These are phyloP conservation scores for Anolis apletophallus DNA, from an alignment of 2,797 vertebrate species.

Conservation along the genomic window DNA sequence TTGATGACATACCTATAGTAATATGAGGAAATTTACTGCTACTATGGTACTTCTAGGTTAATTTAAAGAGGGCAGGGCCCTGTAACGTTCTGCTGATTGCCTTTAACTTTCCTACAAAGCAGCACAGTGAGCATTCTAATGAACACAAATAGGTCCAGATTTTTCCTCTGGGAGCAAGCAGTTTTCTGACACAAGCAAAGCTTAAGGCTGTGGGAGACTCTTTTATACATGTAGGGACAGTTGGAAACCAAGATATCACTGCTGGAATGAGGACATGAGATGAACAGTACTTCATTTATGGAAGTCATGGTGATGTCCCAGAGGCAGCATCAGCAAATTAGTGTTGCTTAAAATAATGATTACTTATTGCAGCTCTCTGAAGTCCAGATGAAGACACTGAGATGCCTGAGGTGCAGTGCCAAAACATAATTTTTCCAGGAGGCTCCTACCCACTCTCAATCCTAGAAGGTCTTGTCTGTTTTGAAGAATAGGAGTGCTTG, in stretches of 20 bases:
- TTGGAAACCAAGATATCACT: constrained; percentile 5
- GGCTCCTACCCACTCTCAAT: neutral
- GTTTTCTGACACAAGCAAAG: constrained; percentile 33
- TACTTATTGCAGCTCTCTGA: neutral
- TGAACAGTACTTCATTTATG: neutral
- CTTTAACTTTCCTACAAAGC: constrained; percentile 27
- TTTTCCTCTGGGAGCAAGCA: constrained; percentile 11
- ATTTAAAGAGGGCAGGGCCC: constrained; percentile 2
- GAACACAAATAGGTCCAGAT: constrained; percentile 16
- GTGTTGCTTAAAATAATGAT: constrained; percentile 8
- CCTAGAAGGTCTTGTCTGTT: neutral
- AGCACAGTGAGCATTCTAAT: constrained; percentile 17
- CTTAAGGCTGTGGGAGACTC: neutral
- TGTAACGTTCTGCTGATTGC: constrained; percentile 8
- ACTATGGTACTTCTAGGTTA: neutral
- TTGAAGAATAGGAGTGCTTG: neutral
- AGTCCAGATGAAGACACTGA: neutral
- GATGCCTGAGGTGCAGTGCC: neutral
- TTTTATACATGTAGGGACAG: neutral
- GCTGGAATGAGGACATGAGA: neutral
- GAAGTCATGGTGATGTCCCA: neutral
- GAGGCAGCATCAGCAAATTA: neutral
- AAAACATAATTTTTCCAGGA: too few species aligned
- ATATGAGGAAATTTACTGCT: constrained; percentile 8
- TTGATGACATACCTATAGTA: neutral